These are phyloP conservation scores for Hydropsyche tenuis DNA, from an alignment of 1,140 invertebrate genomes.

Conservation along the genomic window DNA sequence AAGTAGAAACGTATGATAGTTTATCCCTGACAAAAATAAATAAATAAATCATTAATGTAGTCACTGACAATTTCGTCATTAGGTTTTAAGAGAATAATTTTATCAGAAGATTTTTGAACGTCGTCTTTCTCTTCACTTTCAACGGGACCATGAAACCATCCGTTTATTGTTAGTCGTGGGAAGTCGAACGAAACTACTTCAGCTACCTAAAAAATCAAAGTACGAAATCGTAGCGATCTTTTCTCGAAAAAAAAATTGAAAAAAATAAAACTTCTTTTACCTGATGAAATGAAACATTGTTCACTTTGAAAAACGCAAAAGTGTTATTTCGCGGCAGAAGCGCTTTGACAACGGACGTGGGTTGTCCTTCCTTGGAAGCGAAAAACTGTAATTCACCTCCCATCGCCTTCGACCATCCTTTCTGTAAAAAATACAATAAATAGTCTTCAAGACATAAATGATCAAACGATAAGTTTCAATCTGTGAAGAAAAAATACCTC, in stretches of 20 bases:
- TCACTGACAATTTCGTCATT: conserved; percentile 14
- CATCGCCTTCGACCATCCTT: conserved; percentile 66
- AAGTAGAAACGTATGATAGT: too few species aligned
- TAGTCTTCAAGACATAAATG: background rate
- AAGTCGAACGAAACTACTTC: conserved; percentile 70
- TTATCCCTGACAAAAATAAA: conserved; percentile 9
- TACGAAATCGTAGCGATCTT: too few species aligned
- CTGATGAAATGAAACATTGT: conserved; percentile 64
- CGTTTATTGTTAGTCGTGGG: conserved; percentile 73
- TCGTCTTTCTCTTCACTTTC: conserved; percentile 31
- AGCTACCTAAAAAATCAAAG: conserved; percentile 65
- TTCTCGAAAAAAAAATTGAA: too few species aligned
- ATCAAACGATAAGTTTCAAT: background rate
- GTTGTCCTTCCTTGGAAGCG: conserved; percentile 63
- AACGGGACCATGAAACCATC: conserved; percentile 74
- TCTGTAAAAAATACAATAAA: conserved; percentile 45
- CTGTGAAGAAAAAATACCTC: background rate
- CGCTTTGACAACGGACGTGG: conserved; percentile 61
- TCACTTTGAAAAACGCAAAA: conserved; percentile 75
- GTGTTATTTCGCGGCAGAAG: conserved; percentile 73
- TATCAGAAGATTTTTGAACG: conserved; percentile 39
- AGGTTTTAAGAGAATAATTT: background rate
- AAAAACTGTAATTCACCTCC: conserved; percentile 74
- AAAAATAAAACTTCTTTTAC: conserved; percentile 43
- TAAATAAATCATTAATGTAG: too few species aligned